Percentiles rank a stretch among this genome's conserved stretches.
Evolutionary conservation across 2,888 invertebrate genomes (phyloP).

Genomic region (Zeuzera pyrina): DNA sequence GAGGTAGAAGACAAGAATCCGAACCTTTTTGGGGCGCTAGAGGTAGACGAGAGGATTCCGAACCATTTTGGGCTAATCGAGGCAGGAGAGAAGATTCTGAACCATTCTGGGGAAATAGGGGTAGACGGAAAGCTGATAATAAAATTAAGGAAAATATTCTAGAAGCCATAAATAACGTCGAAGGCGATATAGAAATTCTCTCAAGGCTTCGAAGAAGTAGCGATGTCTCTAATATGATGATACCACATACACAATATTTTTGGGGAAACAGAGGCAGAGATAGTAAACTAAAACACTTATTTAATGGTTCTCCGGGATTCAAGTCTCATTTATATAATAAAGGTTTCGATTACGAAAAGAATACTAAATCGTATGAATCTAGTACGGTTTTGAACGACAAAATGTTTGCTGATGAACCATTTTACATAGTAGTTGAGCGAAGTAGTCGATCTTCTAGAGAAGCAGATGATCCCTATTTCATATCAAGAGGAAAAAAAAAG

Average conservation of each 20-base stretch:
- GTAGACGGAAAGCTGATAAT: constrained; percentile 26
- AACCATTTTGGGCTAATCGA: constrained; percentile 27
- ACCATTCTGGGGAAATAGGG: constrained; percentile 14
- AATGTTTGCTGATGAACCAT: constrained; percentile 69
- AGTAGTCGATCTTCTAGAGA: constrained; percentile 53
- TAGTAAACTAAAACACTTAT: constrained; percentile 34
- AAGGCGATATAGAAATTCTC: constrained; percentile 36
- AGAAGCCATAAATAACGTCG: constrained; percentile 33
- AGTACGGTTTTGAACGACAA: constrained; percentile 45
- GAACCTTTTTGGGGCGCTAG: constrained; percentile 26
- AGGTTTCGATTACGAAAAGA: constrained; percentile 9
- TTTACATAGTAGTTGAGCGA: constrained; percentile 63
- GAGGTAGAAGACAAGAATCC: constrained; percentile 40
- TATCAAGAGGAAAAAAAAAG: constrained; percentile 54
- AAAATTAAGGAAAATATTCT: constrained; percentile 29
- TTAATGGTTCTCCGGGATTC: constrained; percentile 22
- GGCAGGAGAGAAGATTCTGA: constrained; percentile 11
- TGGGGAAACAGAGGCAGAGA: constrained; percentile 39
- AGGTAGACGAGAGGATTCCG: constrained; percentile 25
- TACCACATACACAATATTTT: constrained; percentile 24
- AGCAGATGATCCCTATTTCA: constrained; percentile 48
- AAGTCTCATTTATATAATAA: constrained; percentile 1
- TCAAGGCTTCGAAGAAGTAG: constrained; percentile 29
- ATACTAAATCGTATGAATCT: constrained; percentile 26
- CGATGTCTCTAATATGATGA: no score